phyloP scores from a whole-genome alignment of 2,888 invertebrate genomes.

The Campaea margaritaria region DNA sequence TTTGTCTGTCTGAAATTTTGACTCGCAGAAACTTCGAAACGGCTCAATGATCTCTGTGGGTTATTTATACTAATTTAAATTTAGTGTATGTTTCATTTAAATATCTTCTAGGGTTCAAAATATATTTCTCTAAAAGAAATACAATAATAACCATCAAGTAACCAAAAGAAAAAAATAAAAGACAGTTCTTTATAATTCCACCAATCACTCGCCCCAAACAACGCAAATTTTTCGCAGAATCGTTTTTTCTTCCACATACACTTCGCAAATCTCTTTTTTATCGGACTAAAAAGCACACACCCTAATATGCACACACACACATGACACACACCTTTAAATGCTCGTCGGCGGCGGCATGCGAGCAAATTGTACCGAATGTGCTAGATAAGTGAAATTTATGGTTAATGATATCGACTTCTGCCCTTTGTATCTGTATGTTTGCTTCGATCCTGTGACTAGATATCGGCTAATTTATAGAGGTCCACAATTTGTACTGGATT shows the following conservation, averaged over 20 bases:
- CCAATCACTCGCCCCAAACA: not conserved
- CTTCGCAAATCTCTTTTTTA: slow-evolving; percentile 24
- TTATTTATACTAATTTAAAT: no score
- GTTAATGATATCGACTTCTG: slow-evolving; percentile 76
- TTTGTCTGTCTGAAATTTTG: no score
- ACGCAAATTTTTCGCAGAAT: not conserved
- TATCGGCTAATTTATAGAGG: slow-evolving; percentile 66
- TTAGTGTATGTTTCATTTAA: no score
- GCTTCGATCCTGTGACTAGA: slow-evolving; percentile 68
- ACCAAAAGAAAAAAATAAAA: no score
- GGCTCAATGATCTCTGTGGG: no score
- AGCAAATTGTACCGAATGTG: slow-evolving; percentile 73
- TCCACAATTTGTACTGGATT: slow-evolving; percentile 66
- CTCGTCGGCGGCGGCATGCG: slow-evolving; percentile 45
- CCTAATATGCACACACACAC: slow-evolving; percentile 38
- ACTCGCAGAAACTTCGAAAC: no score
- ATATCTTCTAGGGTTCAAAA: no score
- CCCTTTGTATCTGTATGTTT: slow-evolving; percentile 74
- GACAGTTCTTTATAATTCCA: not conserved
- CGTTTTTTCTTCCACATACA: slow-evolving; percentile 10
- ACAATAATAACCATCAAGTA: no score
- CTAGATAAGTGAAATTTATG: slow-evolving; percentile 79
- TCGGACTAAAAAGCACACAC: slow-evolving; percentile 22
- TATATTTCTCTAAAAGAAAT: no score
- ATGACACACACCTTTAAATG: slow-evolving; percentile 30